phyloP scores from a whole-genome alignment of 1,140 invertebrate genomes.

The Cydia amplana region DNA sequence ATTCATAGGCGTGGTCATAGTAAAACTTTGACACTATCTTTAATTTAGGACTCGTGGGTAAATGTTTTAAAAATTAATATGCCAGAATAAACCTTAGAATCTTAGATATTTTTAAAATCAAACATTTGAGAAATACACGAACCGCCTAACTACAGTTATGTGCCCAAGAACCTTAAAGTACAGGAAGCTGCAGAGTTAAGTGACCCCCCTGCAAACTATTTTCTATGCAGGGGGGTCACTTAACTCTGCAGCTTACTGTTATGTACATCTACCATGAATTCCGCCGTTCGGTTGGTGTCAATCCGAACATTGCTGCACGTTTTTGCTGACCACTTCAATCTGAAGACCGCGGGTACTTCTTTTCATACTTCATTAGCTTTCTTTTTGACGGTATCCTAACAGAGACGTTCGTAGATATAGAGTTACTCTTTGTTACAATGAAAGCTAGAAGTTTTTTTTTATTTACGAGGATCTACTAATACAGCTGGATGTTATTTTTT shows the following conservation, averaged over 20 bases:
- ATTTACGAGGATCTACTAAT: not conserved
- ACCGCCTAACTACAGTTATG: not conserved
- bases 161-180: too few species aligned
- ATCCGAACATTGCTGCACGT: not conserved
- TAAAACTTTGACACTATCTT: too few species aligned
- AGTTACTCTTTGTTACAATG: not conserved
- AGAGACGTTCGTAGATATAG: not conserved
- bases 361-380: conserved; percentile 20
- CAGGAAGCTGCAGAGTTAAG: too few species aligned
- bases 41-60: too few species aligned
- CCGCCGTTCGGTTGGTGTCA: not conserved
- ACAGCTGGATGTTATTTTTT: too few species aligned
- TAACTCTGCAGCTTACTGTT: too few species aligned
- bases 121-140: not conserved
- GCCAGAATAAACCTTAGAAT: too few species aligned
- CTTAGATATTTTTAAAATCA: too few species aligned
- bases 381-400: conserved; percentile 9
- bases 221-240: too few species aligned
- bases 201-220: too few species aligned
- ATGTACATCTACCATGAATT: not conserved
- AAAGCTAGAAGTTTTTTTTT: not conserved
- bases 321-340: conserved; percentile 29
- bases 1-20: too few species aligned
- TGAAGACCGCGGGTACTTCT: conserved; percentile 9
- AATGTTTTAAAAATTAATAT: too few species aligned